Evolutionary conservation across 2,113 vertebrate species (phyloP).

Genomic region (Barnardius zonarius): DNA sequence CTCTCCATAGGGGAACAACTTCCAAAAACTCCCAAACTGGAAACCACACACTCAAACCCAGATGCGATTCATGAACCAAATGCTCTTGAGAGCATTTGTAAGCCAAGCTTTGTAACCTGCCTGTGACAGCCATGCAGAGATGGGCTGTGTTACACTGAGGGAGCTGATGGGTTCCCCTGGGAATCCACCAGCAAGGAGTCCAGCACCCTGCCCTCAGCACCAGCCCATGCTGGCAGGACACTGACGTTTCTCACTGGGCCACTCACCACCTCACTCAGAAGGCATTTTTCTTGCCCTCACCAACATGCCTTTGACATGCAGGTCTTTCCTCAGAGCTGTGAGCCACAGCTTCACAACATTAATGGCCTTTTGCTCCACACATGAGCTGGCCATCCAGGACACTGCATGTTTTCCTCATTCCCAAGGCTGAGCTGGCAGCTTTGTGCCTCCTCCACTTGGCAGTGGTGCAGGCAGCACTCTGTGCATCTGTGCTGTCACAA

Average conservation of each 20-base stretch:
- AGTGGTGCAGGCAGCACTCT: neutral
- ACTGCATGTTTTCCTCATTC: neutral
- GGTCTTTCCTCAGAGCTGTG: neutral
- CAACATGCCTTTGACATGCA: fast-evolving
- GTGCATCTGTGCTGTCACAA: neutral
- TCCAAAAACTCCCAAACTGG: neutral
- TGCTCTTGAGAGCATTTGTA: neutral
- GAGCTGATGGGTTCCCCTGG: neutral
- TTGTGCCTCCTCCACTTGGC: neutral
- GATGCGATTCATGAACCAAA: neutral
- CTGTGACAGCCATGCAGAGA: neutral
- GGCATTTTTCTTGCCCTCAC: neutral
- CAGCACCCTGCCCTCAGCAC: neutral
- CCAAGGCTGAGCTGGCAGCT: conserved; percentile 11
- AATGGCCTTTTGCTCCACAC: neutral
- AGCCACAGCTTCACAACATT: neutral
- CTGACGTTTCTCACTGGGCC: neutral
- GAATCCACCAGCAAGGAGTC: fast-evolving
- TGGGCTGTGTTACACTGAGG: neutral
- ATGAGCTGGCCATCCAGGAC: fast-evolving
- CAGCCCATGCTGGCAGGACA: neutral
- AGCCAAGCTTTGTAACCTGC: neutral
- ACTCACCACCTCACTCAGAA: neutral
- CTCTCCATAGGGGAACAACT: neutral
- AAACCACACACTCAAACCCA: neutral